Evolutionary conservation across 2,888 invertebrate genomes (phyloP).

Genomic region (Pardosa pseudoannulata): DNA sequence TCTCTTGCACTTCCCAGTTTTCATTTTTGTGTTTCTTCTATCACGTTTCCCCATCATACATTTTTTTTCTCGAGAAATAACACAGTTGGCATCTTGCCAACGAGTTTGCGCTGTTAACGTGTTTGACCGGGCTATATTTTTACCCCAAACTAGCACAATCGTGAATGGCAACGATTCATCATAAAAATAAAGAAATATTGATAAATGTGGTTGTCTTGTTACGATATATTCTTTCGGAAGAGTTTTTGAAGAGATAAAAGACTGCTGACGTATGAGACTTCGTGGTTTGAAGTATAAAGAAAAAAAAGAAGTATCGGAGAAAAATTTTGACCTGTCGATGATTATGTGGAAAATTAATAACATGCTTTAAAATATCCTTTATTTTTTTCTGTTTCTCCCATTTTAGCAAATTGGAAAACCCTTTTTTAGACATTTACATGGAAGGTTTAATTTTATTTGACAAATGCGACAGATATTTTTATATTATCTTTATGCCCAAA

Average conservation of each 20-base stretch:
- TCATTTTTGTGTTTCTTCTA: not conserved
- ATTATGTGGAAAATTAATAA: no score
- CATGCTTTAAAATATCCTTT: no score
- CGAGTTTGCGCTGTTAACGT: not conserved
- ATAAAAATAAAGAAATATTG: conserved; percentile 8
- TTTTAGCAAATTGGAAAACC: no score
- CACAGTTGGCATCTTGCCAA: not conserved
- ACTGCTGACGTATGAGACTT: no score
- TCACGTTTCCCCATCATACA: not conserved
- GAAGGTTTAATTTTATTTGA: no score
- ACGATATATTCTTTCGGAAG: not conserved
- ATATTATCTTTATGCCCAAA: no score
- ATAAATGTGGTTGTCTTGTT: not conserved
- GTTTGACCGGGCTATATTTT: not conserved
- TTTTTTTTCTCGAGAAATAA: not conserved
- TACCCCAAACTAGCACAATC: not conserved
- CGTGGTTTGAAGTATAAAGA: no score
- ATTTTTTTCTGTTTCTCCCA: no score
- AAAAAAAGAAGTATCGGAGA: no score
- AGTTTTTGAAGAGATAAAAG: not conserved
- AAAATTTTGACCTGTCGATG: no score
- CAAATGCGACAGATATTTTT: no score
- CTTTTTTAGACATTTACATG: no score
- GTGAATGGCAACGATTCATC: not conserved
- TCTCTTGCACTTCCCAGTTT: not conserved